Conservation (phyloP, 2,888 invertebrate genomes). For the Xestia sexstrigata region DNA sequence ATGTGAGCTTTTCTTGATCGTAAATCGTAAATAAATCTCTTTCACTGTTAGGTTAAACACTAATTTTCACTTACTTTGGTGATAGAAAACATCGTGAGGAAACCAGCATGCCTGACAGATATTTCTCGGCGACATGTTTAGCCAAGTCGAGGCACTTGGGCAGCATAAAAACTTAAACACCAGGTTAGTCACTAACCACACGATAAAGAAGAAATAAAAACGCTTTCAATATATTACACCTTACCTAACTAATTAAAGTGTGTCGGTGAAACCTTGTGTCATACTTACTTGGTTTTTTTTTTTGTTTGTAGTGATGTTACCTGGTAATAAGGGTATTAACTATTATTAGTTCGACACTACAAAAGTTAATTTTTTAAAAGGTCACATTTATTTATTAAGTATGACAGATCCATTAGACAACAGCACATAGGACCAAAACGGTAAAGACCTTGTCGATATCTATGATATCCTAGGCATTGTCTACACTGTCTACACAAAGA, state of each 20-base stretch:
- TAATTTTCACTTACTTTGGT: no score
- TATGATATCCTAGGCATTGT: background rate
- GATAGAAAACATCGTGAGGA: no score
- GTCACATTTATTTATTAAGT: background rate
- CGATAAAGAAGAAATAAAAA: no score
- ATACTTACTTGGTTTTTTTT: background rate
- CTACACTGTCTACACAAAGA: conserved; percentile 18
- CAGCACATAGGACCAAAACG: background rate
- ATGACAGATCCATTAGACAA: background rate
- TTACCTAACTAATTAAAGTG: background rate
- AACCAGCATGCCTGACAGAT: no score
- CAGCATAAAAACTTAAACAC: no score
- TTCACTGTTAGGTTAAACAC: background rate
- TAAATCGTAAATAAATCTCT: background rate
- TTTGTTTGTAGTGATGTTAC: no score
- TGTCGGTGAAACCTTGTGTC: background rate
- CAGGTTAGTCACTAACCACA: no score
- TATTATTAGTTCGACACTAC: background rate
- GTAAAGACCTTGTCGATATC: background rate
- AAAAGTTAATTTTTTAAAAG: background rate
- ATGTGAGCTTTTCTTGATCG: no score
- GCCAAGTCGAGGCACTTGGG: no score
- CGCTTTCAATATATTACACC: background rate
- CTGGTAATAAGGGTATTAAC: background rate
- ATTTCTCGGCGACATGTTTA: no score